phyloP scores from a whole-genome alignment of 2,113 vertebrate genomes.

The Gadus macrocephalus region DNA sequence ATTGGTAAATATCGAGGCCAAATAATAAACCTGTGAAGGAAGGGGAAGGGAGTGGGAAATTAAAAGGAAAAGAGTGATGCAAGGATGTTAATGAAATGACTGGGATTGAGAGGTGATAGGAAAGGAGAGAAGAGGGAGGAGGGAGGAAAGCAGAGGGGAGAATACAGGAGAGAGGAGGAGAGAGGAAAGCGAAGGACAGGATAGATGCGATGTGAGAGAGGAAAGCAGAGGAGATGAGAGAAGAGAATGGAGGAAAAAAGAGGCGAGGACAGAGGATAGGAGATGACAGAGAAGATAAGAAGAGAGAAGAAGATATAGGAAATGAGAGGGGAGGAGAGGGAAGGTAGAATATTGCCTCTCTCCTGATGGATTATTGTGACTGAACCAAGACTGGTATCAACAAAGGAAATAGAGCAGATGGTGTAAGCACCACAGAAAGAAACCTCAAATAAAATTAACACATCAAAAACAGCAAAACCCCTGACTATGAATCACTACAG shows the following conservation, averaged over 20 bases:
- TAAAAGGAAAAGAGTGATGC: too few relatives aligned
- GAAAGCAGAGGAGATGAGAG: conserved; percentile 8
- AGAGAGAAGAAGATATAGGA: too few relatives aligned
- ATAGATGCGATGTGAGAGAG: not conserved
- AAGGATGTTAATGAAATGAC: too few relatives aligned
- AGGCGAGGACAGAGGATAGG: not conserved
- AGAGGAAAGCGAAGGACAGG: not conserved
- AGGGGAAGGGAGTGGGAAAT: too few relatives aligned
- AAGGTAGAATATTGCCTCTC: too few relatives aligned
- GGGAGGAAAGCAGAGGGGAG: not conserved
- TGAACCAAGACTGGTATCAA: too few relatives aligned
- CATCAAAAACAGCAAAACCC: not conserved
- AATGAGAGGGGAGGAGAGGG: not conserved
- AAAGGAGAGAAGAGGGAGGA: not conserved
- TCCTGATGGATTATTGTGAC: too few relatives aligned
- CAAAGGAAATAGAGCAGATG: too few relatives aligned
- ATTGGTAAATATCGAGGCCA: not conserved
- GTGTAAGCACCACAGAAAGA: too few relatives aligned
- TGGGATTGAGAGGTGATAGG: not conserved
- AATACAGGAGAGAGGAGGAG: not conserved
- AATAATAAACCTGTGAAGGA: too few relatives aligned
- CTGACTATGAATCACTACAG: too few relatives aligned
- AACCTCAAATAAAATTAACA: not conserved
- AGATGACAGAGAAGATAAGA: not conserved
- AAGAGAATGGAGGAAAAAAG: not conserved